Conservation (phyloP, 2,888 invertebrate species). For the Spisula solida region DNA sequence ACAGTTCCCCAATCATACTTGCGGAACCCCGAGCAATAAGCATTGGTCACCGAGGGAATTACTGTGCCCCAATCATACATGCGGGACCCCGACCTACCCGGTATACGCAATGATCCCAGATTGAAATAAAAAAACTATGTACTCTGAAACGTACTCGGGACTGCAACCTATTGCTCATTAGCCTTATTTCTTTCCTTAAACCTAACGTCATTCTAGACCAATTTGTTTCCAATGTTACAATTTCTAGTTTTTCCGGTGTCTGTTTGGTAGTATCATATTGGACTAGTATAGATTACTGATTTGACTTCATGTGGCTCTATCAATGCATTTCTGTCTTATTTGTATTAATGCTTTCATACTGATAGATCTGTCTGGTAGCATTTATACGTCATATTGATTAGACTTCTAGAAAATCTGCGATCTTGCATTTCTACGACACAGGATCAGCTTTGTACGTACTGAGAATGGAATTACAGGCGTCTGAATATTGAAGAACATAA, state of each 20-base stretch:
- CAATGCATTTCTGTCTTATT: slow-evolving; percentile 29
- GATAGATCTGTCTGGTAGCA: slow-evolving; percentile 19
- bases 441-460: not conserved
- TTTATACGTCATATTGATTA: slow-evolving; percentile 11
- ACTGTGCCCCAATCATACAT: too few relatives aligned
- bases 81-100: too few relatives aligned
- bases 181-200: not conserved
- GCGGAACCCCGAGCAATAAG: too few relatives aligned
- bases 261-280: not conserved
- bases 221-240: not conserved
- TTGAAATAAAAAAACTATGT: too few relatives aligned
- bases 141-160: too few relatives aligned
- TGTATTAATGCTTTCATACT: slow-evolving; percentile 16
- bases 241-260: not conserved
- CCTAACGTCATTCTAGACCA: not conserved
- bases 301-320: slow-evolving; percentile 5
- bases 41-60: too few relatives aligned
- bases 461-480: not conserved
- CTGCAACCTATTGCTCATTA: not conserved
- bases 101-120: too few relatives aligned
- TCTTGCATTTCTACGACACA: slow-evolving; percentile 17
- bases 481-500: not conserved
- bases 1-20: too few relatives aligned
- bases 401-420: slow-evolving; percentile 22
- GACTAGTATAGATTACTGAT: not conserved